Evolutionary conservation across 2,113 vertebrate species (phyloP), one percentile per base, ranked within the genome.

Genomic region (Sinocyclocheilus rhinocerous): DNA sequence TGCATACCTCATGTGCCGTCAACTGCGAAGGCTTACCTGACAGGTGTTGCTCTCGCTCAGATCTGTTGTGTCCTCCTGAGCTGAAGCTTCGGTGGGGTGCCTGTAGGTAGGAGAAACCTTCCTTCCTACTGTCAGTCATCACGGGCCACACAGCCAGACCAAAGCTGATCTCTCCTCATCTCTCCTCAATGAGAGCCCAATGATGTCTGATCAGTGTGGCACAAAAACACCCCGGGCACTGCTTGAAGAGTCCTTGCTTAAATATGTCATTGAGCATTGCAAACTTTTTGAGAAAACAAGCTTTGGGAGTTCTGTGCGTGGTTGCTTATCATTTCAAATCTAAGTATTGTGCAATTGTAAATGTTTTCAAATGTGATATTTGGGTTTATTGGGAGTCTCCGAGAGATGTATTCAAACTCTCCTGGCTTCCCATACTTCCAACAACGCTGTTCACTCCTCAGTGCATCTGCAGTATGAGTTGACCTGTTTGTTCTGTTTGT

Each of bases 1-100:
- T 87, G 90, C 79, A 87, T 89, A 91, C 90, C 91, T 93, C 91
- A 88, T 93, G 93, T 87, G 84, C 93, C 80, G 84, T 93, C 92
- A 91, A 92, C 92, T 93, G 93, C 80, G 85, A 92, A 92, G 91
- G 91, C 91, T 89, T 92, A 95, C 93, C 94, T 94, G 94, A 95
- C 94, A 95, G 93, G 93, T 95, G 94, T 90, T 93, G 92, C 92
- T 94, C 92, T 93, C 90, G 91, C 93, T 94, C 93, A 93, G 91
- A 90, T 90, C 91, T 88, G 84, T 80, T 76, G 87, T 86, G 76
- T 85, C 88, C 88, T 87, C 78, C 79, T 84, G 81, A 89, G 75
- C 26, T 83, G 87, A 73, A 86, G 76, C 82, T 85, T 85, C 89
- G 76, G 69, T 50, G 29, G 65, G 81, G 85, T 22, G 79, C 70